Base-by-base conservation (phyloP, 2,888 invertebrate species). In the Cacoxenus indagator region DNA sequence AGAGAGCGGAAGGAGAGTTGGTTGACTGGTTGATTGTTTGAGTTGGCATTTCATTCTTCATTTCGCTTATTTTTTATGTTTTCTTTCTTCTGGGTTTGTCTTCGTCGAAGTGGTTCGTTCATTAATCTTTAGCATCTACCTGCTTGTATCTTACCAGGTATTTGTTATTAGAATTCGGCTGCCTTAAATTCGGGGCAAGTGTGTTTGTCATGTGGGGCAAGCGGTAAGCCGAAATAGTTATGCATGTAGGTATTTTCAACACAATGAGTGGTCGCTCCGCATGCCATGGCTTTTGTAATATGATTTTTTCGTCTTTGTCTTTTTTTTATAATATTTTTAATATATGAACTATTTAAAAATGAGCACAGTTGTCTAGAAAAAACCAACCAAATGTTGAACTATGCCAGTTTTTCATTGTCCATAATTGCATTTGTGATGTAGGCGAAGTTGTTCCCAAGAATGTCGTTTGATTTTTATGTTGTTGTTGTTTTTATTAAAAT, bases 81-180 rank as follows among this genome's bases (percentile, higher is more conserved):
- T 55, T 48, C 27, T 29, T n/a, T 57, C 17, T 43, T 43, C 22
- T 43, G 14, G 22, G 45, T 45, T 45, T 62, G 61, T 62, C 22
- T 62, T 70, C 69, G 69, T 67, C 72, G 71, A 82, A 67, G 71
- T 77, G 72, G 73, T 77, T 83, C 79, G 73, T 77, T 83, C 79
- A 83, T 79, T 79, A 83, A 79, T 79, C 79, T 79, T 78, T 67
- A 74, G 74, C 81, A 83, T 83, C 83, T 77, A 81, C 74, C 83
- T 76, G 73, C 73, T 78, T 70, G 73, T 72, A 77, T 72, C 64
- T 78, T 74, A 72, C n/a, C n/a, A n/a, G n/a, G n/a, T n/a, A n/a
- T n/a, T n/a, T n/a, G n/a, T 78, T 78, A 74, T 78, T 73, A 68
- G 71, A 55, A 68, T 69, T 67, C 69, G 37, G 22, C 22, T 62